Base-by-base conservation (phyloP, 2,888 invertebrate genomes). In the Emmelina monodactyla region DNA sequence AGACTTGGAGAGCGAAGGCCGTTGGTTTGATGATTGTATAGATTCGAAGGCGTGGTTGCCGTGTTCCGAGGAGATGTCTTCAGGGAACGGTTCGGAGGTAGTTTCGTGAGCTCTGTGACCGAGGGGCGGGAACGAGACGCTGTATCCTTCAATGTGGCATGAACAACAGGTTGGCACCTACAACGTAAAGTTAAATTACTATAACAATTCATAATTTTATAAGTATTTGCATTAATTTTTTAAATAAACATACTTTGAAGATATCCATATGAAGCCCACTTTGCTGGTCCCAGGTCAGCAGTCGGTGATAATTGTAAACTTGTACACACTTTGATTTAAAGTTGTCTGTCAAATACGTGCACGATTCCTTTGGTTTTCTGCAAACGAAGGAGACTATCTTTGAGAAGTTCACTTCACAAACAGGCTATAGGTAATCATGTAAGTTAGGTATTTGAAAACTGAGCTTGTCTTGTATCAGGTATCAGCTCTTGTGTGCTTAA, bases 261-360 rank as follows among this genome's bases (percentile, higher is more conserved):
- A 91, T 89, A 54, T 91, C 92, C 83, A 91, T 89, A 46, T 91
- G 91, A 1, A 92, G 80, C 7, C 91, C 91, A 33, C 87, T 83
- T 36, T 86, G 85, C 43, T 88, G 86, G 53, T 91, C 91, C 91
- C 92, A 92, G 1, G 91, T 90, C 2, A 92, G 60, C 1, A 92
- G 75, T 3, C 92, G 82, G 51, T 92, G 92, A 50, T 91, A 91
- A 54, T 91, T 91, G 59, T 89, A 91, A 0, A 92, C 87, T 79
- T 92, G 92, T 2, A 87, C 83, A 55, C 92, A 92, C 47, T 89
- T 87, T 0, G 92, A 91, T 44, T 88, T 87, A 55, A 90, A 89
- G 44, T 88, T 88, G 37, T 89, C 88, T 0, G 90, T 87, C 33
- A 92, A 80, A 54, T 90, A 92, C 1, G 89, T 89, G 55, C 92